Evolutionary conservation across 2,888 invertebrate genomes (phyloP).

Genomic region (Eupeodes latifasciatus): DNA sequence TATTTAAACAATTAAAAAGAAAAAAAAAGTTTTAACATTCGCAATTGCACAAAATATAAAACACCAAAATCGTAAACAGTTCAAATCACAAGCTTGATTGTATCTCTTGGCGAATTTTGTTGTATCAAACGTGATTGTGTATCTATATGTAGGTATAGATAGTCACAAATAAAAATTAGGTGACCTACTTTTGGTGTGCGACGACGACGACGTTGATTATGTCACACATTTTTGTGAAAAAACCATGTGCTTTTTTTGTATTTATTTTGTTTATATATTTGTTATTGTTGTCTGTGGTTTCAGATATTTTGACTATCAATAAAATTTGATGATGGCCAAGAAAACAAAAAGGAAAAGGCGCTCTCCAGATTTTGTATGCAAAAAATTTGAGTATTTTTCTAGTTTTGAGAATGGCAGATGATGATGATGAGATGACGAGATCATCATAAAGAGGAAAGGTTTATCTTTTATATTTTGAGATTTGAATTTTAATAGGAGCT

Average conservation of each 20-base stretch:
- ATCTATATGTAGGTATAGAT: slow-evolving; percentile 55
- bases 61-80: slow-evolving; percentile 22
- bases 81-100: slow-evolving; percentile 34
- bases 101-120: slow-evolving; percentile 37
- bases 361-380: slow-evolving; percentile 38
- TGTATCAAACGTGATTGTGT: slow-evolving; percentile 14
- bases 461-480: slow-evolving; percentile 43
- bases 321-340: slow-evolving; percentile 39
- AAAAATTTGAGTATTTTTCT: not conserved
- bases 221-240: slow-evolving; percentile 61
- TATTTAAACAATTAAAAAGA: not conserved
- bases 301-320: slow-evolving; percentile 65
- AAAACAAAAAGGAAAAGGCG: slow-evolving; percentile 3
- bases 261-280: slow-evolving; percentile 6
- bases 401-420: slow-evolving; percentile 30
- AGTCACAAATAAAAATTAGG: slow-evolving; percentile 75
- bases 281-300: slow-evolving; percentile 31
- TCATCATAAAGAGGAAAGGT: slow-evolving; percentile 65
- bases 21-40: slow-evolving; percentile 6
- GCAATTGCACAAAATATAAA: slow-evolving; percentile 60
- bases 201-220: slow-evolving; percentile 59
- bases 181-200: slow-evolving; percentile 73
- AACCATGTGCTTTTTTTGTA: slow-evolving; percentile 24
- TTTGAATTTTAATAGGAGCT: slow-evolving; percentile 19
- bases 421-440: not conserved